Conservation (phyloP, 2,113 vertebrate genomes). For the Callochromis pleurospilus region DNA sequence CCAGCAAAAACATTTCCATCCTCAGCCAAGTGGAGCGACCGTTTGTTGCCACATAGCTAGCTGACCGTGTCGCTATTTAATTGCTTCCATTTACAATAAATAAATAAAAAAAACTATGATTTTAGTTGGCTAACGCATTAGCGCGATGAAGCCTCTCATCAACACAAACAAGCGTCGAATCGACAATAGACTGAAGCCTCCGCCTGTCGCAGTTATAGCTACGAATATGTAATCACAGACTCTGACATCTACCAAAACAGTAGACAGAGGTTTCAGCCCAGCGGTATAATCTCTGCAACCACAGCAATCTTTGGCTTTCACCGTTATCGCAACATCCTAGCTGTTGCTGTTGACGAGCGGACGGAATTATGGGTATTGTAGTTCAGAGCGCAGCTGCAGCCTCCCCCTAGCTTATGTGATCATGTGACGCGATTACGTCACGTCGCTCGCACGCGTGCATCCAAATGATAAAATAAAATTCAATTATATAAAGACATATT, state of each 20-base stretch:
- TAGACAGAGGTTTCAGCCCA: constrained; percentile 4
- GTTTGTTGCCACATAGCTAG: constrained; percentile 33
- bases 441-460: neutral
- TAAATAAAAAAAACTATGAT: constrained; percentile 25
- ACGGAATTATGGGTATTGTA: constrained; percentile 49
- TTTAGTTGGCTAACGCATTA: constrained; percentile 35
- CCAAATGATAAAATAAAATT: neutral
- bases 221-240: neutral
- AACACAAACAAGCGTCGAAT: constrained; percentile 10
- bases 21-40: constrained; percentile 23
- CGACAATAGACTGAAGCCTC: neutral
- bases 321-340: constrained; percentile 63
- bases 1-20: constrained; percentile 44
- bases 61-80: constrained; percentile 29
- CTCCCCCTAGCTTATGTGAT: neutral
- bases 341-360: constrained; percentile 52
- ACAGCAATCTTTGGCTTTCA: constrained; percentile 60
- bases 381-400: constrained; percentile 11
- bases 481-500: neutral
- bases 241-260: constrained; percentile 24
- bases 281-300: constrained; percentile 54
- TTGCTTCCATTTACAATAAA: constrained; percentile 13
- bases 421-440: neutral
- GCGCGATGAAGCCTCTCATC: constrained; percentile 11
- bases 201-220: neutral